Evolutionary conservation across 2,113 vertebrate genomes (phyloP).

Genomic region (Paradisaea rubra): DNA sequence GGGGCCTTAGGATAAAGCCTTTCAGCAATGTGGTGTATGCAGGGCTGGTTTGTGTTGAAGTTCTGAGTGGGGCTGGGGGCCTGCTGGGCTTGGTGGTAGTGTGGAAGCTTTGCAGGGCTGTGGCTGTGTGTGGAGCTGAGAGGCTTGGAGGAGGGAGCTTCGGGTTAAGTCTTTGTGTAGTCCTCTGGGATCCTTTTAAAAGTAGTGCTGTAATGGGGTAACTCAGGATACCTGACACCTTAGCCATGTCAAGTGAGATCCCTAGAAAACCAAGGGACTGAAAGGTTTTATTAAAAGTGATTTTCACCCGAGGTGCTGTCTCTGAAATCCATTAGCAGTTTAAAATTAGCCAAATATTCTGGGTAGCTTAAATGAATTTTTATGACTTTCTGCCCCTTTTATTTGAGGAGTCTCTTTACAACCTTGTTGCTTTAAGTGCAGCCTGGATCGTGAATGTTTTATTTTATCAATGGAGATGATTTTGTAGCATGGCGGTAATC

Average conservation of each 20-base stretch:
- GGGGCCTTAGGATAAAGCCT: not conserved
- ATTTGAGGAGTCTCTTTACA: not conserved
- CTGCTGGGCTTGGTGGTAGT: fast-evolving
- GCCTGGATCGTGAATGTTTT: not conserved
- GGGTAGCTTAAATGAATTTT: not conserved
- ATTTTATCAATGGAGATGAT: not conserved
- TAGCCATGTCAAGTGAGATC: not conserved
- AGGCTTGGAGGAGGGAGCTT: not conserved
- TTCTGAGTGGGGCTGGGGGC: not conserved
- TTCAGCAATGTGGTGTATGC: fast-evolving
- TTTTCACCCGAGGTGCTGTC: not conserved
- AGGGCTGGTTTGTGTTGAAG: not conserved
- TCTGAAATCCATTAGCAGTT: not conserved
- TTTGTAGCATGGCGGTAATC: not conserved
- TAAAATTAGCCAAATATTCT: not conserved
- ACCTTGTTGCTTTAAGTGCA: not conserved
- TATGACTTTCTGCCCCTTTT: not conserved
- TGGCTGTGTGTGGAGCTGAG: not conserved
- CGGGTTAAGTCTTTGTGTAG: not conserved
- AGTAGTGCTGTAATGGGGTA: not conserved
- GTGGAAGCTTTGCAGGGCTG: not conserved
- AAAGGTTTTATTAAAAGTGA: not conserved
- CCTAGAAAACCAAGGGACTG: not conserved
- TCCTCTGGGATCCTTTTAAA: not conserved
- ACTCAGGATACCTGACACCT: not conserved